Conservation (phyloP, 2,113 vertebrate genomes). For the Epinephelus fuscoguttatus region DNA sequence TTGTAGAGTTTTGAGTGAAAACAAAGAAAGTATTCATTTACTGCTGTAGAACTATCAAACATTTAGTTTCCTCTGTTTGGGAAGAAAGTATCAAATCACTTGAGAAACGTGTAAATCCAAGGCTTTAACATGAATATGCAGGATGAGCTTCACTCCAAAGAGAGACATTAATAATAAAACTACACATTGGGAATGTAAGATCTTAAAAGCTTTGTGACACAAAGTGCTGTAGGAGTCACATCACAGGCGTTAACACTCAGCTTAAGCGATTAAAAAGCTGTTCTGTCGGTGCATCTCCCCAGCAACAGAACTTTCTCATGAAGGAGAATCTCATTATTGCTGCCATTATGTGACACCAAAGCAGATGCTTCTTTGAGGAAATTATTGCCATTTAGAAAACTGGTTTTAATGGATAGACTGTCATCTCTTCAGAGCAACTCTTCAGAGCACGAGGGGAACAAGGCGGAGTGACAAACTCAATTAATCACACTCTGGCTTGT, state of each 20-base stretch:
- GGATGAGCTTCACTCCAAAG: slow-evolving; percentile 23
- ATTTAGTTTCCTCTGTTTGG: not conserved
- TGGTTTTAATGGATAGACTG: slow-evolving; percentile 74
- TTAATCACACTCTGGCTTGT: slow-evolving; percentile 73
- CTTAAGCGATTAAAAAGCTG: slow-evolving; percentile 53
- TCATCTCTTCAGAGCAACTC: slow-evolving; percentile 68
- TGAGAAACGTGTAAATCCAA: not conserved
- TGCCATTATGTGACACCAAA: slow-evolving; percentile 71
- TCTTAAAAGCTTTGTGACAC: slow-evolving; percentile 57
- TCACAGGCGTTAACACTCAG: slow-evolving; percentile 38
- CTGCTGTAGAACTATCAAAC: not conserved
- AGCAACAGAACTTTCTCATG: slow-evolving; percentile 44
- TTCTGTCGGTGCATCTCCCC: slow-evolving; percentile 45
- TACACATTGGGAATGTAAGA: slow-evolving; percentile 38
- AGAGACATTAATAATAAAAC: slow-evolving; percentile 51
- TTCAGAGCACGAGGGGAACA: slow-evolving; percentile 63
- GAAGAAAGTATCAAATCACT: not conserved
- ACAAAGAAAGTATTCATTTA: not conserved
- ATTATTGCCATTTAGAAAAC: slow-evolving; percentile 71
- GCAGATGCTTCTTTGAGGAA: slow-evolving; percentile 72
- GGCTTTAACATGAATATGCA: slow-evolving; percentile 17
- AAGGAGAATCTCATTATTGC: slow-evolving; percentile 72
- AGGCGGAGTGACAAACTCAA: slow-evolving; percentile 74
- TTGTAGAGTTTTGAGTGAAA: not conserved
- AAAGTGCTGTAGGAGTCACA: slow-evolving; percentile 50